Evolutionary conservation across 2,888 invertebrate genomes (phyloP).

Genomic region (Hemaris fuciformis): DNA sequence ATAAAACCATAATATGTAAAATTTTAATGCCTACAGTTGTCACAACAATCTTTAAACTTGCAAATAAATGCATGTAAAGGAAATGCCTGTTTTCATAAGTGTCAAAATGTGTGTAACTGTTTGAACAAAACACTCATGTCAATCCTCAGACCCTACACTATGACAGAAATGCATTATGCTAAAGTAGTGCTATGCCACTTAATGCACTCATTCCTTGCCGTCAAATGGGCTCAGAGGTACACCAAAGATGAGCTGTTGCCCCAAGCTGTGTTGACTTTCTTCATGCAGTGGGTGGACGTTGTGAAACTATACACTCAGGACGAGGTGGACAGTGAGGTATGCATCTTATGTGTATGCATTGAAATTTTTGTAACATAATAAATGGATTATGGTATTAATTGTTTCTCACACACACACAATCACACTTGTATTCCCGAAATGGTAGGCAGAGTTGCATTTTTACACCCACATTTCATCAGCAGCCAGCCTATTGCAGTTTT

Average conservation of each 20-base stretch:
- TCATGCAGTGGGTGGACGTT: slow-evolving; percentile 62
- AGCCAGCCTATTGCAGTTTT: no score
- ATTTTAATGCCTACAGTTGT: no score
- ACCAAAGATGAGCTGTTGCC: slow-evolving; percentile 40
- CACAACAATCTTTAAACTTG: no score
- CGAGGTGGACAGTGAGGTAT: slow-evolving; percentile 41
- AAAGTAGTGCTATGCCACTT: slow-evolving; percentile 49
- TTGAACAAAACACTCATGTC: no score
- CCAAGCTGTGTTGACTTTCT: slow-evolving; percentile 52
- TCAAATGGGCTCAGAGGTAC: slow-evolving; percentile 52
- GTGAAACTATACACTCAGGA: slow-evolving; percentile 44
- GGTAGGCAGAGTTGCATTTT: no score
- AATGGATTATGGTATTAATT: no score
- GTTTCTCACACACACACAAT: neutral
- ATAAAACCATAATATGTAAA: no score
- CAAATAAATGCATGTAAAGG: no score
- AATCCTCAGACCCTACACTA: slow-evolving; percentile 48
- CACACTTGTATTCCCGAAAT: neutral
- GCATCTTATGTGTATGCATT: neutral
- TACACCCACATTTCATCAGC: no score
- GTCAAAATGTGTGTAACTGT: no score
- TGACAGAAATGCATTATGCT: slow-evolving; percentile 60
- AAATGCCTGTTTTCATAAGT: no score
- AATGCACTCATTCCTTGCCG: slow-evolving; percentile 46
- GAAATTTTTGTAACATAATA: neutral